Evolutionary conservation across 2,888 invertebrate species (phyloP).

Genomic region (Dasysyrphus albostriatus): DNA sequence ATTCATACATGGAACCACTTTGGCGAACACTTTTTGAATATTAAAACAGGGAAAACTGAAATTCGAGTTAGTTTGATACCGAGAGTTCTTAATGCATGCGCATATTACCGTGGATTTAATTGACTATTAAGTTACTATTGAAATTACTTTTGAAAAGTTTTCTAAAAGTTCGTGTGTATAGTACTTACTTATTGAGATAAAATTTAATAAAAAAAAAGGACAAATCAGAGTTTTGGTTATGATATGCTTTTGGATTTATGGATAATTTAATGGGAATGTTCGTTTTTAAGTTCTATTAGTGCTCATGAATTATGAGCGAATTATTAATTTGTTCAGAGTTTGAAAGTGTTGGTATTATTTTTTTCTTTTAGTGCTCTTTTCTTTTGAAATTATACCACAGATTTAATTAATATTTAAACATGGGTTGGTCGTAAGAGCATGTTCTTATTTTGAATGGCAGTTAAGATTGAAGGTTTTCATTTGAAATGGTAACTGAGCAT

Average conservation of each 20-base stretch:
- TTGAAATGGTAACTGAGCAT: too few relatives aligned
- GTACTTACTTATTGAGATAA: not conserved
- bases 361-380: not conserved
- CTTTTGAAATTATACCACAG: not conserved
- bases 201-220: not conserved
- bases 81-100: conserved; percentile 67
- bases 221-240: not conserved
- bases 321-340: conserved; percentile 21
- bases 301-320: conserved; percentile 27
- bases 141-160: conserved; percentile 67
- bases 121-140: conserved; percentile 76
- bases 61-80: conserved; percentile 18
- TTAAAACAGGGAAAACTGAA: conserved; percentile 51
- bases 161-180: conserved; percentile 43
- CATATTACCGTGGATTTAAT: conserved; percentile 71
- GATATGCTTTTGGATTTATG: conserved; percentile 39
- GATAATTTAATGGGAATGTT: conserved; percentile 28
- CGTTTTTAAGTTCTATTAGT: conserved; percentile 34
- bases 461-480: too few relatives aligned
- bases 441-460: not conserved
- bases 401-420: not conserved
- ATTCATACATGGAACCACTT: conserved; percentile 47
- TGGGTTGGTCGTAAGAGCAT: not conserved
- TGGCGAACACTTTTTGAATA: conserved; percentile 66
- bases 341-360: not conserved